Base-by-base conservation (phyloP, 2,888 invertebrate species). In the Lypha dubia region DNA sequence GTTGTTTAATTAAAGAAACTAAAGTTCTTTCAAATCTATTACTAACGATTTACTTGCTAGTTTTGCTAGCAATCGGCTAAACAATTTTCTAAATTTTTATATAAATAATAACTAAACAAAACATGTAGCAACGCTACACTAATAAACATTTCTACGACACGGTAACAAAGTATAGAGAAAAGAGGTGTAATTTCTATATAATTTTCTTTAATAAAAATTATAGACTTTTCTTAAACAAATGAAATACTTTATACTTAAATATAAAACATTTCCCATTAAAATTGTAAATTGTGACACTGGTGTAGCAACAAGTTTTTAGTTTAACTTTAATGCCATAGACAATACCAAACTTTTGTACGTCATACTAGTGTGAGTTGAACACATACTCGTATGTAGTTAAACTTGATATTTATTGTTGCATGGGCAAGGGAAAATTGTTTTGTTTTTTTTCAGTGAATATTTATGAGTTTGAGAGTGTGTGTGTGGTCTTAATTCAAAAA, bases 291-390 rank as follows among this genome's bases (percentile, higher is more conserved):
- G 22, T 75, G 65, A 28, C 63, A 41, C 41, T n/a, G 15, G 53
- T 65, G 51, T 63, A 53, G 53, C 75, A 44, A 56, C 32, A 75
- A 51, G 22, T 28, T 56, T 74, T 65, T 53, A 24, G 35, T 49
- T 62, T 62, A 17, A 62, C 73, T 51, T 75, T 65, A 65, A 75
- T 46, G 46, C 44, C 65, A 35, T 75, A 75, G 56, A 75, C 65
- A 75, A 65, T 75, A 56, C 6, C n/a, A 65, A 65, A 75, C 44
- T 75, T 75, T 53, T 53, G n/a, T 17, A 17, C 51, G 17, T 49
- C 51, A 28, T 28, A 58, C 58, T 17, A 17, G 1, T 20, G 20
- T 20, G 11, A 13, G 11, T 22, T n/a, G 20, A 35, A 38, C 11
- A 38, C 9, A 35, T 9, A 13, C 13, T 15, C 60, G 9, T 32